These are phyloP conservation scores for Zaprionus lineosus DNA, from an alignment of 2,888 invertebrate genomes.

Conservation along the genomic window DNA sequence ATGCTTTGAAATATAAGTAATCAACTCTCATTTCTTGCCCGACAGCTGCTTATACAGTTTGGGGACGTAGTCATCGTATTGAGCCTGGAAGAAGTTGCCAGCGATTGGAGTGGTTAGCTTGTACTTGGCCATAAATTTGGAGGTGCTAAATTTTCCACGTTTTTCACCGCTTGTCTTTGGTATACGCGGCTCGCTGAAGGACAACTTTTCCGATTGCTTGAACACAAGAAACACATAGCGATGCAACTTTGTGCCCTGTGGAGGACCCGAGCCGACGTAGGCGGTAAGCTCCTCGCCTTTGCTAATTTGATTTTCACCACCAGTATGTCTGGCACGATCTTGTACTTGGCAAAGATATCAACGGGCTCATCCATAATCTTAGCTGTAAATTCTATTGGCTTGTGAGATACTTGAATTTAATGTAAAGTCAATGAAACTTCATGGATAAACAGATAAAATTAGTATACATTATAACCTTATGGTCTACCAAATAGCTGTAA, in stretches of 20 bases:
- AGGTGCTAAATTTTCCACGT: conserved; percentile 86
- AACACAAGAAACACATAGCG: conserved; percentile 91
- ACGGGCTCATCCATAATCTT: conserved; percentile 20
- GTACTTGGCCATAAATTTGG: conserved; percentile 90
- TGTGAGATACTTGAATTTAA: not conserved
- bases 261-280: conserved; percentile 94
- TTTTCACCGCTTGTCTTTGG: conserved; percentile 82
- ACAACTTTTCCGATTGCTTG: conserved; percentile 86
- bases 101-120: conserved; percentile 86
- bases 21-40: conserved; percentile 83
- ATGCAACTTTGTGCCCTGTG: conserved; percentile 88
- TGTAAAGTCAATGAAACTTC: too few species aligned
- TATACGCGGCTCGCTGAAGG: conserved; percentile 84
- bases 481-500: too few species aligned
- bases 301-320: conserved; percentile 83
- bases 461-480: too few species aligned
- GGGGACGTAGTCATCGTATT: conserved; percentile 83
- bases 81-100: conserved; percentile 80
- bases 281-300: conserved; percentile 90
- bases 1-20: not conserved
- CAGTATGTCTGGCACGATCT: conserved; percentile 51
- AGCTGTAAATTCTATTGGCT: not conserved
- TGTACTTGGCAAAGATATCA: conserved; percentile 35
- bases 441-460: too few species aligned
- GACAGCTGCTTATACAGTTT: conserved; percentile 83